These are phyloP conservation scores for Notospermus geniculatus DNA, from an alignment of 1,140 invertebrate genomes.

Conservation along the genomic window DNA sequence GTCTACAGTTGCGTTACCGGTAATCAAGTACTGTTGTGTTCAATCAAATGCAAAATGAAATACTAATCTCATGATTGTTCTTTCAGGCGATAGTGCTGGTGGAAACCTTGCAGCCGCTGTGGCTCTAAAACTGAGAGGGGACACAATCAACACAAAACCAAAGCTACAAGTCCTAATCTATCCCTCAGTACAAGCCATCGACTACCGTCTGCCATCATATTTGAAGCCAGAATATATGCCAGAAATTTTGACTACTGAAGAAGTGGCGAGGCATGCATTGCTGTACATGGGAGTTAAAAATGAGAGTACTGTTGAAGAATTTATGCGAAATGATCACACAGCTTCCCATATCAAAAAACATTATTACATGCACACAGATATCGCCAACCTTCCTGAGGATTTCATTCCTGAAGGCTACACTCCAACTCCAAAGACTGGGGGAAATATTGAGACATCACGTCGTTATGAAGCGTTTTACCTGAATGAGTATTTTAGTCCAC, in stretches of 20 bases:
- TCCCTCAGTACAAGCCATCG: conserved; percentile 36
- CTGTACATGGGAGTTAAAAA: conserved; percentile 29
- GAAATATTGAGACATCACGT: not conserved
- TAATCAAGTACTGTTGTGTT: too few relatives aligned
- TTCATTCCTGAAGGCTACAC: conserved; percentile 4
- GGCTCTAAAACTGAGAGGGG: conserved; percentile 26
- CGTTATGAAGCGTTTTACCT: conserved; percentile 21
- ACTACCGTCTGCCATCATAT: conserved; percentile 40
- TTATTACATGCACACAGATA: not conserved
- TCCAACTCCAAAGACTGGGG: not conserved
- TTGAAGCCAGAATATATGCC: conserved; percentile 31
- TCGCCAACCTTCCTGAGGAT: not conserved
- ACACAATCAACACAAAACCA: conserved; percentile 10
- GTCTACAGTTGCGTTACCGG: too few relatives aligned
- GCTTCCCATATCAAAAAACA: conserved; percentile 29
- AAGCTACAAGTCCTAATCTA: conserved; percentile 35
- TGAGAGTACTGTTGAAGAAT: conserved; percentile 23
- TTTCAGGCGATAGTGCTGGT: conserved; percentile 42
- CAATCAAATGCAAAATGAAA: too few relatives aligned
- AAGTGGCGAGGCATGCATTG: conserved; percentile 33
- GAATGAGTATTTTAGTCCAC: conserved; percentile 34
- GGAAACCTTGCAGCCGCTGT: conserved; percentile 42
- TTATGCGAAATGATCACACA: conserved; percentile 37
- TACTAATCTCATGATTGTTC: not conserved
- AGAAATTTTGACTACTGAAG: conserved; percentile 32